Evolutionary conservation across 2,113 vertebrate genomes (phyloP).

Genomic region (Cephalophus harveyi): DNA sequence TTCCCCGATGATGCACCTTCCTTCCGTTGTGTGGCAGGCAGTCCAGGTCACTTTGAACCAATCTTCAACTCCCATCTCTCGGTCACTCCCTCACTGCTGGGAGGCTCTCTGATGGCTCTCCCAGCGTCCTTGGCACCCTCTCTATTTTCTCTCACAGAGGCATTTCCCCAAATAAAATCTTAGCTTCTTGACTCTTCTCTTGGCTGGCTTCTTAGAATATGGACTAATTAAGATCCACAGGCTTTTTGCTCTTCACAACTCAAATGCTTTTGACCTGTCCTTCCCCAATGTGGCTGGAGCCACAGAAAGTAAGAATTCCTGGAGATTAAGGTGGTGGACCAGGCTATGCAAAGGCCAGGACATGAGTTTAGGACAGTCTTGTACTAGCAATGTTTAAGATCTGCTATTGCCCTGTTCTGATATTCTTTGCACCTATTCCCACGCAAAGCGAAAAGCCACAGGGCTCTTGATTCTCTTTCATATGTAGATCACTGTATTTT

Average conservation of each 20-base stretch:
- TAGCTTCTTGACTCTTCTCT: background rate
- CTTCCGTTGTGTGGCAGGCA: background rate
- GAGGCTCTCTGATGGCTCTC: background rate
- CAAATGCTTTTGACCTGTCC: background rate
- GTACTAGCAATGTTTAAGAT: background rate
- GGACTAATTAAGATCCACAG: background rate
- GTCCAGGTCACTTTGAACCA: background rate
- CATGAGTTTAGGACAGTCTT: background rate
- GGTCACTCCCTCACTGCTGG: background rate
- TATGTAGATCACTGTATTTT: background rate
- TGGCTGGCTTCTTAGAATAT: background rate
- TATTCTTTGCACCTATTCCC: background rate
- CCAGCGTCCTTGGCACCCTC: background rate
- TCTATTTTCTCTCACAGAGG: background rate
- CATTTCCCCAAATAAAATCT: background rate
- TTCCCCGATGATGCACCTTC: background rate
- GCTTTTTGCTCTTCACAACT: background rate
- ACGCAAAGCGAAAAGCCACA: background rate
- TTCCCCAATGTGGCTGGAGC: background rate
- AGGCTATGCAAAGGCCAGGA: background rate
- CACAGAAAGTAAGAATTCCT: background rate
- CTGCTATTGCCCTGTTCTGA: background rate
- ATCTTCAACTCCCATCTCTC: background rate
- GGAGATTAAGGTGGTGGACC: background rate
- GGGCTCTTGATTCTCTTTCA: slow-evolving; percentile 10